phyloP scores from a whole-genome alignment of 2,113 vertebrate genomes.

The Himantopus leucocephalus region DNA sequence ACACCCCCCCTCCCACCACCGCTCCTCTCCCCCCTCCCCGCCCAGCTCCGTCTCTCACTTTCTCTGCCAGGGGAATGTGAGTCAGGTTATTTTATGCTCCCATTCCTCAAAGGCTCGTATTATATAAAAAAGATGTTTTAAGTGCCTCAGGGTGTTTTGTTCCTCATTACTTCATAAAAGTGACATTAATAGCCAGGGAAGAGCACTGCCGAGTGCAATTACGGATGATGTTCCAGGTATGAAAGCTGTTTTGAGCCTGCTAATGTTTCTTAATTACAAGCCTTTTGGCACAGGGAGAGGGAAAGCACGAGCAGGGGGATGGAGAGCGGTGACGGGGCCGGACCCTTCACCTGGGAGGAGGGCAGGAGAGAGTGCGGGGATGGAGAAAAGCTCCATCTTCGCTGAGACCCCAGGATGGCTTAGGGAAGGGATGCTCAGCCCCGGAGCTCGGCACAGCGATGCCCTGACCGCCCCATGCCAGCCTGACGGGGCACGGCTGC shows the following conservation, averaged over 20 bases:
- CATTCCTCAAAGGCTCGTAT: constrained; percentile 77
- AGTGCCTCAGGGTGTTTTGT: constrained; percentile 83
- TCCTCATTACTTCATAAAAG: constrained; percentile 86
- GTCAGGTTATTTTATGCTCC: constrained; percentile 78
- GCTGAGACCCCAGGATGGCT: accelerated
- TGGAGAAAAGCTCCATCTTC: background rate
- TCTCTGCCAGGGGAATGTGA: constrained; percentile 56
- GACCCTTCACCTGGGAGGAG: background rate
- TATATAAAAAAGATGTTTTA: constrained; percentile 84
- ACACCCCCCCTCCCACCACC: background rate
- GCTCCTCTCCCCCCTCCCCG: background rate
- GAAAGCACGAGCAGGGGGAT: constrained; percentile 38
- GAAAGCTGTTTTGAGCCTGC: constrained; percentile 83
- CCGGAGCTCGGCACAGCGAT: accelerated
- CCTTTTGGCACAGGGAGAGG: constrained; percentile 73
- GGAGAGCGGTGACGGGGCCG: background rate
- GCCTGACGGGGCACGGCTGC: accelerated
- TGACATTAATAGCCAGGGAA: constrained; percentile 87
- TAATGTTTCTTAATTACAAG: constrained; percentile 86
- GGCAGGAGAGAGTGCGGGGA: background rate
- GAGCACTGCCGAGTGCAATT: constrained; percentile 83
- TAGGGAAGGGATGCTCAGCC: background rate
- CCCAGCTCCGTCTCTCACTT: constrained; percentile 25
- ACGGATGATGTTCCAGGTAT: constrained; percentile 82
- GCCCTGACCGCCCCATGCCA: background rate